These are phyloP conservation scores for Drosophila lowei DNA, from an alignment of 1,140 invertebrate species.

Conservation along the genomic window DNA sequence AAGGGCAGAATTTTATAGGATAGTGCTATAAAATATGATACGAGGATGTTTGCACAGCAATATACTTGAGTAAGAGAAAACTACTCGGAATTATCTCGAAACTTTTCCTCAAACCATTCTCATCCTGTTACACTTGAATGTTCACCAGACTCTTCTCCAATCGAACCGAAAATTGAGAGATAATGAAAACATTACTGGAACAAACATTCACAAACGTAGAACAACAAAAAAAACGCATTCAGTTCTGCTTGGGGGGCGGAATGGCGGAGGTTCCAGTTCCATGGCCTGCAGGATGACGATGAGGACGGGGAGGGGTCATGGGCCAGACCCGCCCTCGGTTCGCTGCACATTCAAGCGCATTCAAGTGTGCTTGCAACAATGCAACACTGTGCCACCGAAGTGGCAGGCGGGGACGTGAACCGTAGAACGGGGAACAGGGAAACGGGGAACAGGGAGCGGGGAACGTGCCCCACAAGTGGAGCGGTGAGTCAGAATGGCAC, in stretches of 20 bases:
- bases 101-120: too few relatives aligned
- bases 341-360: conserved; percentile 68
- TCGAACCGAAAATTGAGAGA: conserved; percentile 38
- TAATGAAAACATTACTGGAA: conserved; percentile 52
- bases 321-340: conserved; percentile 44
- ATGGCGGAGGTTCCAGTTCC: too few relatives aligned
- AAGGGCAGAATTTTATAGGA: too few relatives aligned
- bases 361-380: conserved; percentile 56
- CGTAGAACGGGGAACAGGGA: too few relatives aligned
- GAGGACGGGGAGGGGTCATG: conserved; percentile 27
- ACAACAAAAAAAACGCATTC: neutral
- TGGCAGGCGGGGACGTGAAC: neutral
- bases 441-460: too few relatives aligned
- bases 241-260: too few relatives aligned
- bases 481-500: neutral
- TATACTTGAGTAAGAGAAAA: too few relatives aligned
- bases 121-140: too few relatives aligned
- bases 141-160: neutral
- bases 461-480: too few relatives aligned
- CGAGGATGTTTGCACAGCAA: too few relatives aligned
- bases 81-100: too few relatives aligned
- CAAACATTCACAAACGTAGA: conserved; percentile 21
- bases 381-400: conserved; percentile 21
- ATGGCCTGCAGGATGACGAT: neutral
- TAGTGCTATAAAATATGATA: too few relatives aligned